These are phyloP conservation scores for Steinernema carpocapsae DNA, from an alignment of 2,888 invertebrate species.

Conservation along the genomic window DNA sequence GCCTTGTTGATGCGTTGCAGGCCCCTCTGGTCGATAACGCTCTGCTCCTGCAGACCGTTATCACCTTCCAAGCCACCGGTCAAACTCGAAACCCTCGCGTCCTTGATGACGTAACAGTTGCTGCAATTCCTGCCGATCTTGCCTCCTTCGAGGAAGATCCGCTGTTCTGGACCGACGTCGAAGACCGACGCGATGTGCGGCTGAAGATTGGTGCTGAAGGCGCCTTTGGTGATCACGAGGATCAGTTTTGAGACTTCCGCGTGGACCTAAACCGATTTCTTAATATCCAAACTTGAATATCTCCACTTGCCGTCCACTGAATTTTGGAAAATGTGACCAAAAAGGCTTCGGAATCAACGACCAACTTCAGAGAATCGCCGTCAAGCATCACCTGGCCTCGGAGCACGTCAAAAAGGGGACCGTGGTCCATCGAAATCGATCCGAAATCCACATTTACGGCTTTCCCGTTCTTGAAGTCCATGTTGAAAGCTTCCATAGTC, in stretches of 20 bases:
- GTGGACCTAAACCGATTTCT: neutral
- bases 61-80: constrained; percentile 42
- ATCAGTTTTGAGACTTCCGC: neutral
- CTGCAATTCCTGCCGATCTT: constrained; percentile 48
- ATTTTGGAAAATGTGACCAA: neutral
- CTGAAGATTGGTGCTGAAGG: constrained; percentile 6
- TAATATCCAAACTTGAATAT: no score
- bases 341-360: neutral
- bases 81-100: constrained; percentile 48
- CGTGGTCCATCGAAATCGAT: no score
- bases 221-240: neutral
- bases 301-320: neutral
- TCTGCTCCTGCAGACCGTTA: constrained; percentile 36
- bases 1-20: constrained; percentile 48
- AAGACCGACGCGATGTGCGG: constrained; percentile 37
- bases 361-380: neutral
- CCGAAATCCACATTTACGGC: neutral
- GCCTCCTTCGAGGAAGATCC: constrained; percentile 44
- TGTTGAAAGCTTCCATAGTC: neutral
- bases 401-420: neutral
- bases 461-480: neutral
- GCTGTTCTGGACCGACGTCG: constrained; percentile 20
- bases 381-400: neutral
- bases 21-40: constrained; percentile 51
- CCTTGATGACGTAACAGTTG: constrained; percentile 51